Evolutionary conservation across 92 coral and sea anemone species (phyloP).

Genomic region (Parazoanthus atlanticus): DNA sequence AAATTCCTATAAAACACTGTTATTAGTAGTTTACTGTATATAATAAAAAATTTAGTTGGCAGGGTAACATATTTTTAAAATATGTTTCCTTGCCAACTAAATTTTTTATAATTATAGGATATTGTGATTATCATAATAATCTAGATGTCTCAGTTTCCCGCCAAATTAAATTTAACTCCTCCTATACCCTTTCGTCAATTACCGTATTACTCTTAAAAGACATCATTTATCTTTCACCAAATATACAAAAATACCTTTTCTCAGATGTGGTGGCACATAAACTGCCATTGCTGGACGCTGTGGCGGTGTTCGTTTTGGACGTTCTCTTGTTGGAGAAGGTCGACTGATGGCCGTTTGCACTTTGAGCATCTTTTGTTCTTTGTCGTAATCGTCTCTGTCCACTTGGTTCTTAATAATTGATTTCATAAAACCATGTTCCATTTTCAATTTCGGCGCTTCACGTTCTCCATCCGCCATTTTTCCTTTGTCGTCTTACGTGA

Average conservation of each 20-base stretch:
- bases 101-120: too few relatives aligned
- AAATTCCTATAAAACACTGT: too few relatives aligned
- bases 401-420: constrained; percentile 84
- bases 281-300: constrained; percentile 55
- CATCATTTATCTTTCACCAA: neutral
- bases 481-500: neutral
- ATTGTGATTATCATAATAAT: too few relatives aligned
- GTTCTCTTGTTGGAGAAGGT: constrained; percentile 52
- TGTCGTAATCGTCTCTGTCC: constrained; percentile 91
- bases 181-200: neutral
- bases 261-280: constrained; percentile 83
- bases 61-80: too few relatives aligned
- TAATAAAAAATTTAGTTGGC: too few relatives aligned
- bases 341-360: constrained; percentile 31
- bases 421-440: constrained; percentile 89
- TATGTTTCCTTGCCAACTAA: too few relatives aligned
- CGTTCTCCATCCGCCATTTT: constrained; percentile 40
- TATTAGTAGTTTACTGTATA: too few relatives aligned
- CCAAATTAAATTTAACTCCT: neutral
- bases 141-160: neutral
- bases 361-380: constrained; percentile 73
- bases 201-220: neutral
- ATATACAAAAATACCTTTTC: constrained; percentile 29
- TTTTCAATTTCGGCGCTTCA: constrained; percentile 63
- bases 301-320: constrained; percentile 60